Base-by-base conservation (phyloP, 2,797 vertebrate genomes). In the Alosa sapidissima region DNA sequence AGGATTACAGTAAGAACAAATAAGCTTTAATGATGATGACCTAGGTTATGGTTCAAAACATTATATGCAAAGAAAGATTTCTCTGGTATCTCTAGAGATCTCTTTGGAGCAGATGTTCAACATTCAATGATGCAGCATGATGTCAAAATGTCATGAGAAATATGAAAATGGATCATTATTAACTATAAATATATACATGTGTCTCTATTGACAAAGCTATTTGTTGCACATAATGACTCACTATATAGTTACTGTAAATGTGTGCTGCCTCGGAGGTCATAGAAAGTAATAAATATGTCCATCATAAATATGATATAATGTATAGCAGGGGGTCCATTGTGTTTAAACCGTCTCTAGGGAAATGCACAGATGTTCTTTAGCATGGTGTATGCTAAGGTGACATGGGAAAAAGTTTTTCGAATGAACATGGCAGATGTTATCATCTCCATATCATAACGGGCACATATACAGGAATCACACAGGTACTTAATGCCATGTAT, bases 1-100 rank as follows among this genome's bases (percentile, higher is more conserved):
- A 41, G 4, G 41, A 41, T 41, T 84, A 84, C 85, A 84, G 55
- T 82, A 78, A 82, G 81, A 45, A 21, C 28, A 72, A 78, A 78
- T 19, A 75, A 19, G 36, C 68, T 45, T 45, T 75, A 21, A 78
- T 45, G 72, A 47, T 36, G 9, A 47, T 78, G 41, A 8, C 36
- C 72, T 47, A 47, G 72, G 41, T 21, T 78, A 47, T 47, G 72
- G 72, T 78, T 19, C 72, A 47, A 36, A 78, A 45, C 7, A 68
- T 36, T 33, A 36, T 33, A 75, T 45, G 5, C 33, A 41, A 45
- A 21, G 41, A 19, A 5, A 47, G 36, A 78, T 78, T 47, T 45
- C 41, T n/a, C 41, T 75, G 16, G 21, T 21, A 14, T 78, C 72
- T 78, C 72, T 6, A 78, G 72, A 21, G 72, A 78, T 78, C 16